phyloP scores from a whole-genome alignment of 2,113 vertebrate genomes.

The Cyphomyrus plagiostoma region DNA sequence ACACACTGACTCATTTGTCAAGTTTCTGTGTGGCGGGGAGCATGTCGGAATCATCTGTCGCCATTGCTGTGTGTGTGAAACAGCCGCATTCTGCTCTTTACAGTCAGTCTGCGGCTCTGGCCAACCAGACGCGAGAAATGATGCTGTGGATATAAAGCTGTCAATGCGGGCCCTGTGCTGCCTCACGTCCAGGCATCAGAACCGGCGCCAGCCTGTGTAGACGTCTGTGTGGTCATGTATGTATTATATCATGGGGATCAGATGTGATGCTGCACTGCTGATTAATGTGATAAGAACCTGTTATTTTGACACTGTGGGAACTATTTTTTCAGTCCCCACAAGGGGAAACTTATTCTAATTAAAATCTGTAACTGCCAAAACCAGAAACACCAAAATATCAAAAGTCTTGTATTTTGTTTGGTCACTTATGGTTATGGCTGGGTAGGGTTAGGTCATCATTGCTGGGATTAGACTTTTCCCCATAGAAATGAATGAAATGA shows the following conservation, averaged over 20 bases:
- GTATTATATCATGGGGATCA: background rate
- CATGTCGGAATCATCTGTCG: slow-evolving; percentile 36
- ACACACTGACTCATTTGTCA: slow-evolving; percentile 50
- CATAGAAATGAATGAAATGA: background rate
- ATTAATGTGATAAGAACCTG: background rate
- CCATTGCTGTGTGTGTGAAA: background rate
- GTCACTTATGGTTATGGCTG: background rate
- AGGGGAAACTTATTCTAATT: background rate
- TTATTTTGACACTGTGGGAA: background rate
- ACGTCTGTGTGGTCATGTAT: background rate
- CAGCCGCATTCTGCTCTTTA: background rate
- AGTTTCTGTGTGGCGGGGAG: slow-evolving; percentile 33
- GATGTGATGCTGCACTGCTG: no score
- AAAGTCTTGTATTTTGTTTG: background rate
- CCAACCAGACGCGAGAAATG: background rate
- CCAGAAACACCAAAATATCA: background rate
- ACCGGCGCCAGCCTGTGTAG: background rate
- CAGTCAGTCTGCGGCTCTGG: background rate
- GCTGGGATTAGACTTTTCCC: background rate
- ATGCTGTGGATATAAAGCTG: background rate
- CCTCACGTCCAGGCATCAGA: background rate
- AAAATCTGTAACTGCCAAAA: background rate
- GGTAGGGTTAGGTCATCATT: background rate
- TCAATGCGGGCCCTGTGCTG: background rate
- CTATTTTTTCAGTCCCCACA: background rate